Evolutionary conservation across 2,888 invertebrate genomes (phyloP).

Genomic region (Drepana falcataria): DNA sequence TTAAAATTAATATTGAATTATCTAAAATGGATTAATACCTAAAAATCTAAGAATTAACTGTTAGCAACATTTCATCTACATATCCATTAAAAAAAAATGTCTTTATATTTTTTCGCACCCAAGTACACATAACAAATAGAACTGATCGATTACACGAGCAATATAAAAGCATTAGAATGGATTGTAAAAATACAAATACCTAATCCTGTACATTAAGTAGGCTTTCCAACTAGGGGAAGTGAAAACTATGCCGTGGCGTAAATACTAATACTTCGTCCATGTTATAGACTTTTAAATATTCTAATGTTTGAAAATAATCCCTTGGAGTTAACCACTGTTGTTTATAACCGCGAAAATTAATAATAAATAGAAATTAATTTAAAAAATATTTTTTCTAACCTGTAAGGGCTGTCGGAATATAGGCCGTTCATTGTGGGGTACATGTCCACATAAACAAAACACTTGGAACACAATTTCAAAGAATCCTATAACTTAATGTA

Average conservation of each 20-base stretch:
- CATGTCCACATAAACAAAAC: slow-evolving; percentile 43
- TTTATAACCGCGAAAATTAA: slow-evolving; percentile 3
- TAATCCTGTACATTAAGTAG: background rate
- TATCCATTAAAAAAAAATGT: too few relatives aligned
- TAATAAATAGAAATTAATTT: slow-evolving; percentile 9
- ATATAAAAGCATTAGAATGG: too few relatives aligned
- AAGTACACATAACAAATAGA: too few relatives aligned
- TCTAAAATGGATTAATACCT: too few relatives aligned
- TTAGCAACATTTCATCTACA: too few relatives aligned
- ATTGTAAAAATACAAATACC: background rate
- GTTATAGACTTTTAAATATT: too few relatives aligned
- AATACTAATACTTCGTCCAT: background rate
- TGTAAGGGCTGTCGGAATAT: slow-evolving; percentile 64
- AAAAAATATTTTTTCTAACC: slow-evolving; percentile 47
- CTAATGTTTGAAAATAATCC: too few relatives aligned
- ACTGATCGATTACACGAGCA: too few relatives aligned
- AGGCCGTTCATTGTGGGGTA: slow-evolving; percentile 64
- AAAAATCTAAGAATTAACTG: too few relatives aligned
- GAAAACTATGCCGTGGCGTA: background rate
- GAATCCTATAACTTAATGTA: slow-evolving; percentile 23
- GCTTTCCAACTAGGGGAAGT: background rate
- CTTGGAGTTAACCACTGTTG: background rate
- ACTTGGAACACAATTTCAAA: slow-evolving; percentile 29
- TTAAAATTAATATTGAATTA: too few relatives aligned
- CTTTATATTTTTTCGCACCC: too few relatives aligned